Percentiles rank a stretch among this genome's conserved stretches.
Evolutionary conservation across 2,113 vertebrate genomes (phyloP).

Genomic region (Campylomormyrus tamandua): DNA sequence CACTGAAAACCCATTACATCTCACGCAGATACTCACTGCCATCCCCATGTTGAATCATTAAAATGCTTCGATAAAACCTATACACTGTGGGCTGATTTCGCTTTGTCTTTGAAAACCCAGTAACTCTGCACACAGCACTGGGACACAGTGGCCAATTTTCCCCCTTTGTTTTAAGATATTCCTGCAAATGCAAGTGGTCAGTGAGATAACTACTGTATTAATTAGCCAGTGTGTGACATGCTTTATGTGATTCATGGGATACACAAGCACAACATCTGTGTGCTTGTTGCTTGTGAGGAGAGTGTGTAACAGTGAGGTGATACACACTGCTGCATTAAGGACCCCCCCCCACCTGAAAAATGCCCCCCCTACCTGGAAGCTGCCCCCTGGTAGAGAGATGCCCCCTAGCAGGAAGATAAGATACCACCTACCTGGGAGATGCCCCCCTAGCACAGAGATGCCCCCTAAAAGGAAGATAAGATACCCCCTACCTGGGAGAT

Average conservation of each 20-base stretch:
- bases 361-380: not conserved
- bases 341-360: not conserved
- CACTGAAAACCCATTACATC: not conserved
- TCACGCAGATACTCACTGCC: not conserved
- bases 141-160: not conserved
- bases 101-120: not conserved
- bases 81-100: not conserved
- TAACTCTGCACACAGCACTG: not conserved
- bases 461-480: not conserved
- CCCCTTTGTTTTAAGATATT: not conserved
- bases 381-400: not conserved
- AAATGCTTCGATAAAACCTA: not conserved
- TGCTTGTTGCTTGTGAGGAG: not conserved
- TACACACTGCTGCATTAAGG: not conserved
- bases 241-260: not conserved
- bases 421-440: not conserved
- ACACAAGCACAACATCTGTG: not conserved
- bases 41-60: not conserved
- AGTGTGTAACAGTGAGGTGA: not conserved
- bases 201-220: not conserved
- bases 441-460: not conserved
- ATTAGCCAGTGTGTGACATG: not conserved
- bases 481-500: not conserved
- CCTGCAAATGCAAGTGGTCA: not conserved
- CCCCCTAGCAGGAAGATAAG: not conserved